Evolutionary conservation across 2,888 invertebrate genomes (phyloP).

Genomic region (Fabriciana adippe): DNA sequence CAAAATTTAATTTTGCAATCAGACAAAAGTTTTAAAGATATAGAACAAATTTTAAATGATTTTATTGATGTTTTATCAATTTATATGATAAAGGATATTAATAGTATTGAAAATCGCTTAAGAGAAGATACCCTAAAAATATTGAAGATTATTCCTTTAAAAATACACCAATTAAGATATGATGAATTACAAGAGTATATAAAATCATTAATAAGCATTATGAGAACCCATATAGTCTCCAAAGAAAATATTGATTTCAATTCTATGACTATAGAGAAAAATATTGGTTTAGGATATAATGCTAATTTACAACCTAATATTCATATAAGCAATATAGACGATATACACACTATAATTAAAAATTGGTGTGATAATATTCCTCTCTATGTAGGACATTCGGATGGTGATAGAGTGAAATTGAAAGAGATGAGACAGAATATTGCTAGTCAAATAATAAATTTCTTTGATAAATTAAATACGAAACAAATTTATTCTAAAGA

Average conservation of each 20-base stretch:
- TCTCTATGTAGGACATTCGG: not conserved
- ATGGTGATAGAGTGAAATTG: not conserved
- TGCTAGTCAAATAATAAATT: not conserved
- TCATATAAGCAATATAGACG: not conserved
- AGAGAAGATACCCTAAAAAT: constrained; percentile 10
- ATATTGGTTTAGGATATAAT: not conserved
- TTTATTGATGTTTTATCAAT: constrained; percentile 8
- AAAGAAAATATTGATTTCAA: not conserved
- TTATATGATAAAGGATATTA: constrained; percentile 6
- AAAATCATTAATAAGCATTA: constrained; percentile 46
- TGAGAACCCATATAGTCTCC: constrained; percentile 39
- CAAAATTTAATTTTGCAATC: constrained; percentile 20
- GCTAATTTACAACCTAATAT: not conserved
- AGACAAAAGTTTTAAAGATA: constrained; percentile 9
- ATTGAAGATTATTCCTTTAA: constrained; percentile 14
- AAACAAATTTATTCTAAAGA: not conserved
- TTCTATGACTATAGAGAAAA: not conserved
- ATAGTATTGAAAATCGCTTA: constrained; percentile 13
- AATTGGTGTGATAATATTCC: constrained; percentile 19
- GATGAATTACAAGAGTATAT: not conserved
- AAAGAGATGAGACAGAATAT: constrained; percentile 5
- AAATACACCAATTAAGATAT: constrained; percentile 9
- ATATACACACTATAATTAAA: not conserved
- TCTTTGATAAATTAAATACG: not conserved
- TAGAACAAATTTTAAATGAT: not conserved